Evolutionary conservation across 1,140 invertebrate genomes (phyloP).

Genomic region (Holotrichia oblita): DNA sequence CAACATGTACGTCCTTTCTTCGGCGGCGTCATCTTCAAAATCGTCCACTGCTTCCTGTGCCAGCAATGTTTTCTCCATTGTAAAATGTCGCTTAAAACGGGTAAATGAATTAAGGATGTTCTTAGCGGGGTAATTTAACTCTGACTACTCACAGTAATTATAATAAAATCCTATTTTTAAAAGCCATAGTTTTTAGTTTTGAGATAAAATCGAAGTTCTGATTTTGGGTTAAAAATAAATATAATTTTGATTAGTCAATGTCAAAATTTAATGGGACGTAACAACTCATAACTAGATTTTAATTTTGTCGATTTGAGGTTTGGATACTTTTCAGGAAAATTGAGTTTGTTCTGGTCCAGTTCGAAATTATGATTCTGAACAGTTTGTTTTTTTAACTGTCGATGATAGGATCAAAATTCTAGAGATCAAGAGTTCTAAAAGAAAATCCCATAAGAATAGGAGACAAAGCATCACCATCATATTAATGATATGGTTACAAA

Average conservation of each 20-base stretch:
- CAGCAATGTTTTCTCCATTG: not conserved
- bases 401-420: too few species aligned
- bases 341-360: too few species aligned
- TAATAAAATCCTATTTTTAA: slow-evolving; percentile 12
- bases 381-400: too few species aligned
- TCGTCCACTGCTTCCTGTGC: slow-evolving; percentile 9
- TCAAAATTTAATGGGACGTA: not conserved
- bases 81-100: not conserved
- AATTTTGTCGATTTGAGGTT: not conserved
- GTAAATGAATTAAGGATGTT: not conserved
- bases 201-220: not conserved
- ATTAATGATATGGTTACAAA: too few species aligned
- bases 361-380: too few species aligned
- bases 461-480: too few species aligned
- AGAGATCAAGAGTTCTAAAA: too few species aligned
- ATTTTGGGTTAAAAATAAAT: slow-evolving; percentile 32
- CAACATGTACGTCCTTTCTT: not conserved
- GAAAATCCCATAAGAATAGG: too few species aligned
- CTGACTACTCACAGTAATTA: not conserved
- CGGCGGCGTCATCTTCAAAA: not conserved
- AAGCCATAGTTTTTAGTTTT: slow-evolving; percentile 24
- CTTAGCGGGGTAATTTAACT: not conserved
- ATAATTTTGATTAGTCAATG: slow-evolving; percentile 28
- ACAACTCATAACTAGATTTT: slow-evolving; percentile 17
- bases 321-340: too few species aligned